phyloP scores from a whole-genome alignment of 2,888 invertebrate species.

The Escarpia spicata region DNA sequence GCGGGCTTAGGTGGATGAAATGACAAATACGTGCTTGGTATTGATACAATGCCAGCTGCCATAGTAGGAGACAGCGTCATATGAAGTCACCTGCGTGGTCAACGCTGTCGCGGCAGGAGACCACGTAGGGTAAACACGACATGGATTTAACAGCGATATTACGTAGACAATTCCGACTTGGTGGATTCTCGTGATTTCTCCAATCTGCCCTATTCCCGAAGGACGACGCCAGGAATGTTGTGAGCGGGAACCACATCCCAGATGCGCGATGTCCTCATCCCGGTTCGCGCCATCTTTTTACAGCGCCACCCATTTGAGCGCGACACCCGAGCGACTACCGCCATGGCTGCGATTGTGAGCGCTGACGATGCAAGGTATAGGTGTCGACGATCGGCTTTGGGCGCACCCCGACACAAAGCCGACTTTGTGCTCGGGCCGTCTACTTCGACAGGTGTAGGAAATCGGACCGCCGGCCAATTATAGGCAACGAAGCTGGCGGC shows the following conservation, averaged over 20 bases:
- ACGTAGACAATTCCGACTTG: neutral
- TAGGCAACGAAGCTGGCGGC: neutral
- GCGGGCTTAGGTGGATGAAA: neutral
- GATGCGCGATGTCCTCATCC: neutral
- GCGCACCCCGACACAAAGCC: neutral
- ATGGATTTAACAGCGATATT: neutral
- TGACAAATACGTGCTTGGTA: neutral
- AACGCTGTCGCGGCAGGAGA: neutral
- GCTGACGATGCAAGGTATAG: neutral
- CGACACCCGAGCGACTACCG: neutral
- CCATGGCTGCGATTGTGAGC: neutral
- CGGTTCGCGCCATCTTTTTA: neutral
- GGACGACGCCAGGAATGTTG: neutral
- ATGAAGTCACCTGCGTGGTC: neutral
- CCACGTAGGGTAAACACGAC: neutral
- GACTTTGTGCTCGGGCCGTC: neutral
- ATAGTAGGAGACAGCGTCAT: neutral
- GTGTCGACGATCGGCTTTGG: slow-evolving; percentile 6
- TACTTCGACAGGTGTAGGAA: neutral
- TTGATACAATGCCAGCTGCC: neutral
- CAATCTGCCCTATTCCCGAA: neutral
- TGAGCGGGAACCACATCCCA: neutral
- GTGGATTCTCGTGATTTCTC: neutral
- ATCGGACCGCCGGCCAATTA: slow-evolving; percentile 6
- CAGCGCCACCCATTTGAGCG: slow-evolving; percentile 2